Evolutionary conservation across 2,113 vertebrate species (phyloP).

Genomic region (Coregonus clupeaformis): DNA sequence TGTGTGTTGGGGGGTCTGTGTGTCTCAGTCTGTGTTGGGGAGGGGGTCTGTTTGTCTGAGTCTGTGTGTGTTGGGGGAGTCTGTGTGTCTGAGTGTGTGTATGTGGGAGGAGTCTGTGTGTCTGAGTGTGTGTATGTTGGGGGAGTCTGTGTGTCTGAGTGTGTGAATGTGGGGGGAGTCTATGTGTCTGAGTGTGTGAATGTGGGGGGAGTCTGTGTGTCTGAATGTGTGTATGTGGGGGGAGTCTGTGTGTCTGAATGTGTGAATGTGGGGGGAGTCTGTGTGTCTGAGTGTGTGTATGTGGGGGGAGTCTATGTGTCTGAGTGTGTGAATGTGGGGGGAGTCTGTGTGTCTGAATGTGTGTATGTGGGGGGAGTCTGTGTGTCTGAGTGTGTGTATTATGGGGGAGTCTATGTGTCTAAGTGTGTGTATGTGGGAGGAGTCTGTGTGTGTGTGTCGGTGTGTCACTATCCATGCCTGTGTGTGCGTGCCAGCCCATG

Average conservation of each 20-base stretch:
- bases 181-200: no score
- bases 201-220: no score
- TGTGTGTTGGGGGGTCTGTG: constrained; percentile 1
- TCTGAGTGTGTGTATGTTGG: constrained; percentile 26
- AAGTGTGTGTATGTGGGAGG: neutral
- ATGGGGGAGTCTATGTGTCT: neutral
- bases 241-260: constrained; percentile 1
- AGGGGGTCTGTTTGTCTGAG: neutral
- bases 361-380: constrained; percentile 18
- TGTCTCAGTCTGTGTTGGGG: no score
- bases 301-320: no score
- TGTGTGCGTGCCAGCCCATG: constrained; percentile 9
- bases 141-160: neutral
- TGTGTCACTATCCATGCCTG: neutral
- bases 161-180: no score
- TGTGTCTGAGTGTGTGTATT: neutral
- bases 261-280: no score
- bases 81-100: neutral
- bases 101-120: no score
- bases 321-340: no score
- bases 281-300: constrained; percentile 19
- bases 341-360: constrained; percentile 11
- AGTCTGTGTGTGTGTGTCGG: neutral
- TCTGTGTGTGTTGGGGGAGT: no score
- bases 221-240: constrained; percentile 23